These are phyloP conservation scores for Pygoscelis antarcticus DNA, from an alignment of 2,113 vertebrate genomes.

Conservation along the genomic window DNA sequence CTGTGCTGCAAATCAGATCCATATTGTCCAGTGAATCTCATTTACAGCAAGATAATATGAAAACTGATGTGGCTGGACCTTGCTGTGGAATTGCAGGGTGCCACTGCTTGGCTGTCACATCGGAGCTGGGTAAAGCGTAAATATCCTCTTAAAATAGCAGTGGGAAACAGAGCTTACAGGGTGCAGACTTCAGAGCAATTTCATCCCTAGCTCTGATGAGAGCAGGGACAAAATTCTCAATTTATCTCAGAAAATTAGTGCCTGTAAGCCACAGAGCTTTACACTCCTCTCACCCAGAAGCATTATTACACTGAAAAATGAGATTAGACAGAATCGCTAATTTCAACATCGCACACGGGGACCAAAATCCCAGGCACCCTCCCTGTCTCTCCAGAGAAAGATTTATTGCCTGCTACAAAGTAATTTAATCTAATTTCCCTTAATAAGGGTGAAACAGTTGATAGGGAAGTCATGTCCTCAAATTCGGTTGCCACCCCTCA, in stretches of 20 bases:
- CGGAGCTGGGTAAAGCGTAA: not conserved
- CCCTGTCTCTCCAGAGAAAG: not conserved
- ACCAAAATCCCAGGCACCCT: not conserved
- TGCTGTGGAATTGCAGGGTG: not conserved
- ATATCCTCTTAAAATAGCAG: not conserved
- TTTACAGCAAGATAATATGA: not conserved
- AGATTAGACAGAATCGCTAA: not conserved
- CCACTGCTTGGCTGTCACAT: not conserved
- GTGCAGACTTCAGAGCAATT: not conserved
- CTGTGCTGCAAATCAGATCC: not conserved
- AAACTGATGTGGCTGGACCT: not conserved
- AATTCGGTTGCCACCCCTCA: not conserved
- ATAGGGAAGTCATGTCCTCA: not conserved
- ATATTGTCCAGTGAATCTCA: not conserved
- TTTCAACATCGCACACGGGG: not conserved
- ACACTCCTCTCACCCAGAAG: not conserved
- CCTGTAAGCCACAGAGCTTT: not conserved
- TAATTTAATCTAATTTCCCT: conserved; percentile 1
- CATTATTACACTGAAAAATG: not conserved
- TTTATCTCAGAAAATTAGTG: conserved; percentile 1
- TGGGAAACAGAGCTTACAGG: not conserved
- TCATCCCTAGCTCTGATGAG: not conserved
- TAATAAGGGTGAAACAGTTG: not conserved
- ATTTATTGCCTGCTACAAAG: not conserved
- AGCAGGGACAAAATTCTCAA: not conserved